Percentiles rank a stretch among this genome's conserved stretches.
phyloP scores from a whole-genome alignment of 2,888 invertebrate genomes.

The Monopis laevigella region DNA sequence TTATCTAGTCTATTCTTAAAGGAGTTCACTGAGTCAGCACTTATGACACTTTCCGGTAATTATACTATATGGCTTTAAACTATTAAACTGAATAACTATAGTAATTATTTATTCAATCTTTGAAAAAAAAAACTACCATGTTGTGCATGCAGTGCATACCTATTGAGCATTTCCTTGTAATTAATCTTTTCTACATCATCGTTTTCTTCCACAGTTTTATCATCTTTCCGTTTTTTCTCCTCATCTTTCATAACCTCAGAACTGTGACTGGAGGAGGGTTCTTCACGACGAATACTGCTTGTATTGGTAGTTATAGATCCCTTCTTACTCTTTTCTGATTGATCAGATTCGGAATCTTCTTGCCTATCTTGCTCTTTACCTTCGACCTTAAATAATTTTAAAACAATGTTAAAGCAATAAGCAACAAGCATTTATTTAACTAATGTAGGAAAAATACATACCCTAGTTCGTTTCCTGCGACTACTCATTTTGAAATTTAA shows the following conservation, averaged over 20 bases:
- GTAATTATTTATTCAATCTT: slow-evolving; percentile 2
- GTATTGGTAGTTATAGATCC: slow-evolving; percentile 67
- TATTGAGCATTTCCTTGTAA: slow-evolving; percentile 55
- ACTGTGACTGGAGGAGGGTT: slow-evolving; percentile 59
- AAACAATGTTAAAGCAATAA: slow-evolving; percentile 20
- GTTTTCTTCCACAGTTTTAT: slow-evolving; percentile 51
- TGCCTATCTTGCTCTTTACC: slow-evolving; percentile 71
- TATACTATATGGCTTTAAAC: too few species aligned
- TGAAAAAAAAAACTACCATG: slow-evolving; percentile 5
- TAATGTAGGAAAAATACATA: slow-evolving; percentile 18
- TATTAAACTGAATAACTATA: slow-evolving; percentile 2
- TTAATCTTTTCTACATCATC: slow-evolving; percentile 74
- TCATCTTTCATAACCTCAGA: slow-evolving; percentile 46
- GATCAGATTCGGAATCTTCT: slow-evolving; percentile 71
- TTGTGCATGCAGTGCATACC: slow-evolving; percentile 28
- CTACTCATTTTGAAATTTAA: too few species aligned
- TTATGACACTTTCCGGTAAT: too few species aligned
- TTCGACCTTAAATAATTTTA: slow-evolving; percentile 35
- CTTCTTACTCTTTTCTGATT: slow-evolving; percentile 70
- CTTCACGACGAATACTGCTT: slow-evolving; percentile 57
- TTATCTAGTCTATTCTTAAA: too few species aligned
- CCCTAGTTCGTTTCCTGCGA: slow-evolving; percentile 69
- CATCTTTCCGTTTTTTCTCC: slow-evolving; percentile 56
- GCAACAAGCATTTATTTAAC: slow-evolving; percentile 15
- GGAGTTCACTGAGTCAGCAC: too few species aligned